These are phyloP conservation scores for Helicoverpa armigera DNA, from an alignment of 1,140 invertebrate species.

Conservation along the genomic window DNA sequence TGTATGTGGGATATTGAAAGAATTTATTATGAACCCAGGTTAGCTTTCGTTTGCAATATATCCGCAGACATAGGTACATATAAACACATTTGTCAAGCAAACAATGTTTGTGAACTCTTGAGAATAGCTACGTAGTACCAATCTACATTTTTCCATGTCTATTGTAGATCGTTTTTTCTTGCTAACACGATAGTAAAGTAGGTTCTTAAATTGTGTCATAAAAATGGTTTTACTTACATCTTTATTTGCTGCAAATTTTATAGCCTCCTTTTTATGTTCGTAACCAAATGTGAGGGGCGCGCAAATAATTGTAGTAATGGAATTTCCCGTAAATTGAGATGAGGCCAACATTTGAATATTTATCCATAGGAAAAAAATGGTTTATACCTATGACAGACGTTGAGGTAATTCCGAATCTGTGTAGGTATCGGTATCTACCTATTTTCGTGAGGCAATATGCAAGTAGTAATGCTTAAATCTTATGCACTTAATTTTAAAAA, in stretches of 20 bases:
- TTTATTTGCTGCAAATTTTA: neutral
- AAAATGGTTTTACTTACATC: neutral
- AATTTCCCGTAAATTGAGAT: no score
- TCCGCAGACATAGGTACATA: neutral
- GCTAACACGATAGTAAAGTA: neutral
- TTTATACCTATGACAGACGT: no score
- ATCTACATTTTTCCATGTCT: slow-evolving; percentile 1
- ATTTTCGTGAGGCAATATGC: no score
- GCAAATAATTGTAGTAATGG: no score
- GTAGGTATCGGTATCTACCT: no score
- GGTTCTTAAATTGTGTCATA: neutral
- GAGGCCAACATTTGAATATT: no score
- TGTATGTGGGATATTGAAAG: neutral
- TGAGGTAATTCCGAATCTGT: no score
- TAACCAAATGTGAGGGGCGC: no score
- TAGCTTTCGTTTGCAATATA: slow-evolving; percentile 9
- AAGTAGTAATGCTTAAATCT: no score
- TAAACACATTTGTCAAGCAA: slow-evolving; percentile 25
- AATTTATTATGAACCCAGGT: slow-evolving; percentile 7
- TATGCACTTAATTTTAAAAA: no score
- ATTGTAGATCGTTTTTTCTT: no score
- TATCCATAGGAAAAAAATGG: no score
- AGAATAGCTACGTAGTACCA: neutral
- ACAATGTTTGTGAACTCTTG: slow-evolving; percentile 3
- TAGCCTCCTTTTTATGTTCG: neutral